Base-by-base conservation (phyloP, 2,888 invertebrate species). In the Antheraea yamamai region DNA sequence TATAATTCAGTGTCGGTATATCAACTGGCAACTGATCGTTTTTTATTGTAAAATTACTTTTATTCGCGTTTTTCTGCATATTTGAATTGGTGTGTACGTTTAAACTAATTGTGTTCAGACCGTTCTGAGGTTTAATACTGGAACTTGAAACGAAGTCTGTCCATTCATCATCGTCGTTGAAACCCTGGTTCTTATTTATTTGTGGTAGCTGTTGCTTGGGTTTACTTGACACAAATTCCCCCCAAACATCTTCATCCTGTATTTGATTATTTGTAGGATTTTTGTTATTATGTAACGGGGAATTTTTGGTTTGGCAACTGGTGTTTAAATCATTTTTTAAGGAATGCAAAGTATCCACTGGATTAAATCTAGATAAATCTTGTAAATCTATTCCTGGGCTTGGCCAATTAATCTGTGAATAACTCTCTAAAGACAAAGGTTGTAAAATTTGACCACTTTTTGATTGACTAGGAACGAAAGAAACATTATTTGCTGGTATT, bases 321-420 rank as follows among this genome's bases (percentile, higher is more conserved):
- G 84, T 83, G 81, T 86, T 90, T 51, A 88, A 79, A 78, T 94
- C 93, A 76, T 84, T 91, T 84, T 94, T 93, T 73, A 95, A 84
- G 6, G 95, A 92, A 74, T 93, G 91, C 66, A 95, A 83, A 51
- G 92, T 92, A 83, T 95, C 93, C 0, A 95, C 92, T 39, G 95
- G 95, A 84, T 95, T 95, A 74, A 95, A 95, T 76, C 93, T 85
- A 2, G 95, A 94, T 6, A 95, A 86, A 83, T 95, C 95, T 81
- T 95, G 95, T 75, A 95, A 87, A 81, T 95, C 92, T 80, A 95
- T 91, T 35, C 96, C 96, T 20, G 96, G 96, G 84, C 96, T 95
- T 6, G 96, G 96, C 96, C 96, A 96, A 83, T 96, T 96, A 71
- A 96, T 96, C 85, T 95, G 94, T 1, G 95, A 95, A 82, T 91